Evolutionary conservation across 2,888 invertebrate genomes (phyloP).

Genomic region (Stictocephala bisonia): DNA sequence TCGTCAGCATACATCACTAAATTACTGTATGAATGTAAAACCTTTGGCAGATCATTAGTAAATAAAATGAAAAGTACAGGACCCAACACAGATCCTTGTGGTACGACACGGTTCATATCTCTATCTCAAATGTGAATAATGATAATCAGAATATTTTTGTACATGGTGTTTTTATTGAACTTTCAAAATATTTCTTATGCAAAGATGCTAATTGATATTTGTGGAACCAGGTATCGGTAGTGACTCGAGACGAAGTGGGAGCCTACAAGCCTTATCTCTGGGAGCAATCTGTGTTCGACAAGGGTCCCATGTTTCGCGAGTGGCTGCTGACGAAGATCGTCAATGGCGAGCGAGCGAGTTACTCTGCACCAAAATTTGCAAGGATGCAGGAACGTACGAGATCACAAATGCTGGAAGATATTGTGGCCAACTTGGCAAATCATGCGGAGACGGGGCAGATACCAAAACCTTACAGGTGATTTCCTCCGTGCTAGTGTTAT

Average conservation of each 20-base stretch:
- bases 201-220: no score
- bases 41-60: no score
- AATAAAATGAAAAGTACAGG: no score
- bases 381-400: constrained; percentile 94
- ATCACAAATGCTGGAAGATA: constrained; percentile 90
- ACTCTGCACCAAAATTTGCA: constrained; percentile 95
- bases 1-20: no score
- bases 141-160: no score
- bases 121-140: no score
- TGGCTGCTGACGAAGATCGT: constrained; percentile 95
- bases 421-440: constrained; percentile 92
- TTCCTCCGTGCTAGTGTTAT: no score
- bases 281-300: constrained; percentile 95
- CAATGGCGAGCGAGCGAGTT: constrained; percentile 92
- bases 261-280: constrained; percentile 96
- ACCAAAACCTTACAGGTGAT: constrained; percentile 88
- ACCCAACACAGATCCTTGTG: no score
- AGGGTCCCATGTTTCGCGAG: constrained; percentile 94
- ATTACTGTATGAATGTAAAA: no score
- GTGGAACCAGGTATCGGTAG: constrained; percentile 77
- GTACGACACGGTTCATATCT: no score
- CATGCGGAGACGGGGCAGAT: constrained; percentile 96
- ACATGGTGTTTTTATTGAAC: no score
- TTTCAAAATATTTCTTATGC: no score
- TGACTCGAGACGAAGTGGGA: constrained; percentile 93